These are phyloP conservation scores for Volucella inanis DNA, from an alignment of 2,888 invertebrate genomes.

Conservation along the genomic window DNA sequence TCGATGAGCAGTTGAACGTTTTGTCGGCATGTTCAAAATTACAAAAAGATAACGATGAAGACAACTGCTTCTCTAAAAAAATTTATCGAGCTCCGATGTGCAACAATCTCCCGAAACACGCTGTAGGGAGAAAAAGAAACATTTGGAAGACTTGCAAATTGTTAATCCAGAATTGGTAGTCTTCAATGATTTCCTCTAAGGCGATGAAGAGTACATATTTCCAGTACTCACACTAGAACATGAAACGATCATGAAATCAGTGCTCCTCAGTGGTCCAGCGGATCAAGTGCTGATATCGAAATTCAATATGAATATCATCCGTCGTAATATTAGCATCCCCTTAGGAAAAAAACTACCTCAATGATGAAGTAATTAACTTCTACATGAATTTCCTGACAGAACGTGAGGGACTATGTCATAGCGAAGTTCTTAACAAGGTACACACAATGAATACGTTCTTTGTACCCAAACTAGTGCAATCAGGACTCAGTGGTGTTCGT, in stretches of 20 bases:
- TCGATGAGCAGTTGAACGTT: constrained; percentile 77
- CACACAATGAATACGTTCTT: constrained; percentile 98
- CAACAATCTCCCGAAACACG: constrained; percentile 80
- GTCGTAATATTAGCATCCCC: constrained; percentile 92
- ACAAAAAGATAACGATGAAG: constrained; percentile 60
- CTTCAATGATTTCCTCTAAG: constrained; percentile 84
- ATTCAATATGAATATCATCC: constrained; percentile 86
- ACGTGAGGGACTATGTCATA: constrained; percentile 85
- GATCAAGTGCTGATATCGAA: constrained; percentile 84
- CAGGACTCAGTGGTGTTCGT: constrained; percentile 91
- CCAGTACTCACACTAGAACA: constrained; percentile 88
- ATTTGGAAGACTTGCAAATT: constrained; percentile 80
- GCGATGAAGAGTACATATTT: constrained; percentile 84
- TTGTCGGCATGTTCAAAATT: constrained; percentile 76
- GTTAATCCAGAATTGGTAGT: constrained; percentile 80
- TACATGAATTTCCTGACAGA: constrained; percentile 96
- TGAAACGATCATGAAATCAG: constrained; percentile 85
- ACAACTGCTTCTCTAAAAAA: too few species aligned
- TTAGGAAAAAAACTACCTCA: constrained; percentile 95
- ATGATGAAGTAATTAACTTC: constrained; percentile 98
- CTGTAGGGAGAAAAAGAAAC: constrained; percentile 83
- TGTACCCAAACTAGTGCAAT: constrained; percentile 91
- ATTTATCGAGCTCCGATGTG: constrained; percentile 84
- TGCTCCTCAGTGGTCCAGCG: constrained; percentile 85
- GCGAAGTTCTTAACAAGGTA: constrained; percentile 87